A percentile compares a stretch with the other conserved stretches of the same genome.
Conservation (phyloP, 2,113 vertebrate species). For the Tetrao urogallus region DNA sequence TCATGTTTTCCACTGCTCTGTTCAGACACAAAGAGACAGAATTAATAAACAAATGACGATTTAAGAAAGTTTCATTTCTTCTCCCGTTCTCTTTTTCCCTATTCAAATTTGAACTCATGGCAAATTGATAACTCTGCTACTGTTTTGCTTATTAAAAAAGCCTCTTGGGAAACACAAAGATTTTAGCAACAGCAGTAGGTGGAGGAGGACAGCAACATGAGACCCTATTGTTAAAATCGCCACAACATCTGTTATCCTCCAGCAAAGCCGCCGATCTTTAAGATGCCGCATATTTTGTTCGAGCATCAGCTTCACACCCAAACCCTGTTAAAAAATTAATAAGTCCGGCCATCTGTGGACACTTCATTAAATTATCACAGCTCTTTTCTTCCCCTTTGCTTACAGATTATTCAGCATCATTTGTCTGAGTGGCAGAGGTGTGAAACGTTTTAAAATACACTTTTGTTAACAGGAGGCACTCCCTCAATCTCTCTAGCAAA, state of each 20-base stretch:
- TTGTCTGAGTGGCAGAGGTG: constrained; percentile 41
- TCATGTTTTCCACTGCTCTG: neutral
- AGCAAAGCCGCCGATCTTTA: neutral
- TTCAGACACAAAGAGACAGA: neutral
- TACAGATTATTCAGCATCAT: constrained; percentile 37
- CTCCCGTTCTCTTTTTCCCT: neutral
- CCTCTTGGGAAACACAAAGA: neutral
- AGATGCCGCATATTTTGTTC: neutral
- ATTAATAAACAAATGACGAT: neutral
- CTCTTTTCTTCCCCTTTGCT: constrained; percentile 7
- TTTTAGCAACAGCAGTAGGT: neutral
- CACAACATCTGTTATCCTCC: constrained; percentile 33
- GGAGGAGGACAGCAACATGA: neutral
- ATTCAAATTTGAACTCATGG: rapidly evolving
- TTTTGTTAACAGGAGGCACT: constrained; percentile 17
- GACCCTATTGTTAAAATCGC: neutral
- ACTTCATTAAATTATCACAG: constrained; percentile 59
- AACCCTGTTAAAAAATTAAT: constrained; percentile 47
- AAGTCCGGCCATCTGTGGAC: constrained; percentile 54
- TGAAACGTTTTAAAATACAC: constrained; percentile 32
- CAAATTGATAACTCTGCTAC: neutral
- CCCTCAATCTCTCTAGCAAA: neutral
- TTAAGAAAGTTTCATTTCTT: neutral
- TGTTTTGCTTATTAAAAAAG: neutral
- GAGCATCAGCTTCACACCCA: constrained; percentile 8